A percentile compares a stretch with the other conserved stretches of the same genome.
Evolutionary conservation across 2,888 invertebrate genomes (phyloP).

Genomic region (Meliscaeva auricollis): DNA sequence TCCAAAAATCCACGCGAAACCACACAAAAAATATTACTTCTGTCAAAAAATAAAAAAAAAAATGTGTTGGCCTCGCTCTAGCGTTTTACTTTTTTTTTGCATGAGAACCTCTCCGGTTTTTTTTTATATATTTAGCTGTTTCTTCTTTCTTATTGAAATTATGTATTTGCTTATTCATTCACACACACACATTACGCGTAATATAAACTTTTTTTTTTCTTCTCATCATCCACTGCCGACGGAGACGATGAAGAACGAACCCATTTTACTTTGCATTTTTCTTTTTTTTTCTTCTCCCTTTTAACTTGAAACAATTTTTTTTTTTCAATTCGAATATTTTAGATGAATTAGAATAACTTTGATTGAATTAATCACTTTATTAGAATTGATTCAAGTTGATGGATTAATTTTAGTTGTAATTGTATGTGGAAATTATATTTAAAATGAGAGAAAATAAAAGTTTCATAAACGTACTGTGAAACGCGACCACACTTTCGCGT

Average conservation of each 20-base stretch:
- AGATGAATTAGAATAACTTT: conserved; percentile 16
- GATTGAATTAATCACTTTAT: conserved; percentile 19
- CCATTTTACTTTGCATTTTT: conserved; percentile 73
- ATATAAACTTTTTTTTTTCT: conserved; percentile 62
- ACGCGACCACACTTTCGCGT: conserved; percentile 76
- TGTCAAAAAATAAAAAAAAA: conserved; percentile 73
- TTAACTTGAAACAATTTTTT: conserved; percentile 38
- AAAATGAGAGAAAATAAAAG: conserved; percentile 67
- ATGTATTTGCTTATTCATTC: conserved; percentile 52
- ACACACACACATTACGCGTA: conserved; percentile 54
- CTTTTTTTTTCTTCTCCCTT: conserved; percentile 10
- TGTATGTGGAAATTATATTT: conserved; percentile 65
- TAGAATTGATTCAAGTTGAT: conserved; percentile 23
- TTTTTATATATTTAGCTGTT: conserved; percentile 2
- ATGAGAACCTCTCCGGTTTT: conserved; percentile 55
- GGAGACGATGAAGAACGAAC: conserved; percentile 66
- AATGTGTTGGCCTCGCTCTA: conserved; percentile 72
- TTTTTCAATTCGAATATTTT: conserved; percentile 22
- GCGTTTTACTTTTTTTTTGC: conserved; percentile 36
- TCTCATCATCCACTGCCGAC: conserved; percentile 57
- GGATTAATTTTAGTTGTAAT: conserved; percentile 29
- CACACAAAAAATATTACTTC: conserved; percentile 69
- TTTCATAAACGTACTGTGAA: conserved; percentile 67
- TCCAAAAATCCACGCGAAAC: conserved; percentile 64
- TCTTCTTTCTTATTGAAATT: conserved; percentile 31